Conservation (phyloP, 2,797 vertebrate species). For the Gephyroberyx darwinii region DNA sequence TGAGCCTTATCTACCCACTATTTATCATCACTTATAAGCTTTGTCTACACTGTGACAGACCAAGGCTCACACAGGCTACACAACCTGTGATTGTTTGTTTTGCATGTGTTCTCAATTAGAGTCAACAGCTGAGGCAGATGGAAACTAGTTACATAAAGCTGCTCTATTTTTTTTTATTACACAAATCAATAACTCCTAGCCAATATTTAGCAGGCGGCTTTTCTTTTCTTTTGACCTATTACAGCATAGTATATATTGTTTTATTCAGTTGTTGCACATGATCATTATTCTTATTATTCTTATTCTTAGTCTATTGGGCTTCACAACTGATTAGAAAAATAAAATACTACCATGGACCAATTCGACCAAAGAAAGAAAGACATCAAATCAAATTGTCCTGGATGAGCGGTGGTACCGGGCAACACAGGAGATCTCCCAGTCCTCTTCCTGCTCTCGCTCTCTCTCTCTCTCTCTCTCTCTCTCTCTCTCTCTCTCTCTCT, state of each 20-base stretch:
- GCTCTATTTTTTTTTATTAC: constrained; percentile 66
- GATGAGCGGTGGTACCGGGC: no score
- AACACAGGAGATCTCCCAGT: not conserved
- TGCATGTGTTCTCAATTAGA: constrained; percentile 70
- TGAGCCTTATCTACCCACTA: constrained; percentile 9
- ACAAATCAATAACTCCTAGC: constrained; percentile 70
- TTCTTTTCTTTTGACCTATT: constrained; percentile 13
- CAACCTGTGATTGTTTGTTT: constrained; percentile 70
- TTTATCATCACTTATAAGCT: constrained; percentile 36
- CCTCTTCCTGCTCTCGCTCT: not conserved
- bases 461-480: not conserved
- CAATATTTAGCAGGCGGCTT: constrained; percentile 37
- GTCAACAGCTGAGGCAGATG: constrained; percentile 72
- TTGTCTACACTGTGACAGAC: constrained; percentile 49
- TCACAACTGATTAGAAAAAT: no score
- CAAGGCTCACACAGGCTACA: constrained; percentile 44
- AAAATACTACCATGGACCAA: no score
- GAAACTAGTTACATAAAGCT: constrained; percentile 81
- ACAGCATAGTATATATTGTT: not conserved
- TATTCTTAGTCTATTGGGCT: no score
- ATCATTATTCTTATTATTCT: not conserved
- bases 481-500: not conserved
- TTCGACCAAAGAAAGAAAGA: no score
- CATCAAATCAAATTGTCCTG: not conserved
- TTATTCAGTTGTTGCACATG: not conserved